These are phyloP conservation scores for Cepphus grylle DNA, from an alignment of 2,113 vertebrate species.

Conservation along the genomic window DNA sequence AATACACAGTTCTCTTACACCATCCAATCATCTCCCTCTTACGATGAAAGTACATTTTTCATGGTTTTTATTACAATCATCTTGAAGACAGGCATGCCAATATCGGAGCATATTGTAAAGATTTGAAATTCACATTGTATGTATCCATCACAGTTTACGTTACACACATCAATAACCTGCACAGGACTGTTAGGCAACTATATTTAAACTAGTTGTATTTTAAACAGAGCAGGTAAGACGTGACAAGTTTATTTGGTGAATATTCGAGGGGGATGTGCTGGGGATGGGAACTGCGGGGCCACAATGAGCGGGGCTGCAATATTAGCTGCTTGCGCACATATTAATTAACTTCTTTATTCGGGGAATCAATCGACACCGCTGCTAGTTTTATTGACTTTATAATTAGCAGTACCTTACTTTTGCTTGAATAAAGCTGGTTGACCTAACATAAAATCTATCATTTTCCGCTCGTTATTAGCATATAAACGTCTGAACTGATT, in stretches of 20 bases:
- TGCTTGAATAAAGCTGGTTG: constrained; percentile 8
- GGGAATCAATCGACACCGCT: constrained; percentile 56
- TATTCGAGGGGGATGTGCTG: not conserved
- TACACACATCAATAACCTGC: constrained; percentile 13
- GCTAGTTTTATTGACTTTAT: not conserved
- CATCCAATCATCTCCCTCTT: not conserved
- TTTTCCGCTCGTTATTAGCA: not conserved
- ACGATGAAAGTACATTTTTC: not conserved
- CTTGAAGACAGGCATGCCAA: constrained; percentile 39
- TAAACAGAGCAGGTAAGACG: not conserved
- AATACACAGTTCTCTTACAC: not conserved
- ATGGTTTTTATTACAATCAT: constrained; percentile 37
- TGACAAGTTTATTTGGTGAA: constrained; percentile 5
- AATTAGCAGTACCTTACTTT: constrained; percentile 65
- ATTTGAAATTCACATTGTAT: not conserved
- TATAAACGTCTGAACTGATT: not conserved
- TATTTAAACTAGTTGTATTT: not conserved
- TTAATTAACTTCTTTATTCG: constrained; percentile 64
- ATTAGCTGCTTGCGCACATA: constrained; percentile 16
- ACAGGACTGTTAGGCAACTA: not conserved
- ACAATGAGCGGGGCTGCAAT: not conserved
- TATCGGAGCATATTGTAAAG: constrained; percentile 43
- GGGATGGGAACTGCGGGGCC: not conserved
- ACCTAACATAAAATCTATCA: not conserved
- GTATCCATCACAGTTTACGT: constrained; percentile 13